Base-by-base conservation (phyloP, 2,113 vertebrate genomes). In the Morone chrysops region DNA sequence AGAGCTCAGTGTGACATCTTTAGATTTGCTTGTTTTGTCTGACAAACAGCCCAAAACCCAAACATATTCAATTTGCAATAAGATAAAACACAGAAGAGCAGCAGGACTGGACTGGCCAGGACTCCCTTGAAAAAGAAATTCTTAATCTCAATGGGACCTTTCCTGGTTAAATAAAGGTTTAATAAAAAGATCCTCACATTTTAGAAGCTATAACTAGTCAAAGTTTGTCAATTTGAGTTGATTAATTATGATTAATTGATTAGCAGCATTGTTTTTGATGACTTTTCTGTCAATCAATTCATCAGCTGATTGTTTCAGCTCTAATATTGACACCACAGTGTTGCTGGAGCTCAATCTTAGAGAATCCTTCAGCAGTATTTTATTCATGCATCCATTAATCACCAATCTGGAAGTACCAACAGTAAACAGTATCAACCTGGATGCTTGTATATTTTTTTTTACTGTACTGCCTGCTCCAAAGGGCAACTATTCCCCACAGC, bases 401-500 rank as follows among this genome's bases (percentile, higher is more conserved):
- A 70, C 40, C 10, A 16, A 22, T 18, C 31, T 81, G 47, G 14
- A 69, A 72, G 38, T n/a, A n/a, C n/a, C n/a, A n/a, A n/a, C n/a
- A n/a, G n/a, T 38, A 53, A 63, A 50, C 18, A 38, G 20, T 47
- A 41, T 75, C 66, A 57, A 56, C 54, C 45, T 59, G 36, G 50
- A 41, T 76, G 67, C 67, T 70, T 67, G 16, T 70, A 4, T 48
- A 31, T 31, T 31, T 31, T 31, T 56, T 65, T 70, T 79, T 60
- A 66, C 60, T 62, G 57, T 47, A 31, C 51, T 57, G 36, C 14
- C 48, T 63, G 11, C 38, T 78, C 10, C 6, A 57, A 72, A 48
- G 77, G 20, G 6, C 9, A 38, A 62, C 62, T 50, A 1, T 78
- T 63, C 47, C 75, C 79, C 71, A 83, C 25, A 53, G 25, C 54